Base-by-base conservation (phyloP, 2,113 vertebrate species). In the Salminus brasiliensis region DNA sequence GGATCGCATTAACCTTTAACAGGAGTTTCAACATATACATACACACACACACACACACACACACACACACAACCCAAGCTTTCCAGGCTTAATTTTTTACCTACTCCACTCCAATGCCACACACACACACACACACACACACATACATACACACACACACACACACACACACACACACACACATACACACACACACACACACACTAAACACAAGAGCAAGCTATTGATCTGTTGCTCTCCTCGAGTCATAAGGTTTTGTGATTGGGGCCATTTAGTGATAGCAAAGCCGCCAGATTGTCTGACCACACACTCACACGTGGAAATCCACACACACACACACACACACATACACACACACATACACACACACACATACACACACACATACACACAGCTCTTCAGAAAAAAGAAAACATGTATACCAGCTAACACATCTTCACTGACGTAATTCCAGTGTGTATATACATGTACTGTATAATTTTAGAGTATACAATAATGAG, bases 201-300 rank as follows among this genome's bases (percentile, higher is more conserved):
- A 30, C 49, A 55, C 49, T 41, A 25, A 70, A 77, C 49, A 71
- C 36, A n/a, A 57, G 83, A 65, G 75, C 68, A 74, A 74, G 65
- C 59, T 81, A 84, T 81, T 45, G 79, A 84, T 81, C 83, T 73
- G 59, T 81, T 84, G 65, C 74, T 84, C 73, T 84, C 69, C 59
- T 69, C 63, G 63, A 84, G 74, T 84, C 82, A 69, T 84, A 81
- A 72, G 78, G 78, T 77, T 81, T 74, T 81, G 79, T 84, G 79
- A 84, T 84, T 78, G 83, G 23, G 77, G 83, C 79, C 83, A 74
- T 81, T 84, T 84, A 78, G 79, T 36, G 75, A 77, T 74, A 63
- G 79, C 59, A 29, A 72, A 84, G 79, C 71, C 74, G 74, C 70
- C 74, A 70, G 79, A 57, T 76, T 65, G 74, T 81, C 75, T 81